phyloP scores from a whole-genome alignment of 2,113 vertebrate genomes.

The Phylloscopus whistleri region DNA sequence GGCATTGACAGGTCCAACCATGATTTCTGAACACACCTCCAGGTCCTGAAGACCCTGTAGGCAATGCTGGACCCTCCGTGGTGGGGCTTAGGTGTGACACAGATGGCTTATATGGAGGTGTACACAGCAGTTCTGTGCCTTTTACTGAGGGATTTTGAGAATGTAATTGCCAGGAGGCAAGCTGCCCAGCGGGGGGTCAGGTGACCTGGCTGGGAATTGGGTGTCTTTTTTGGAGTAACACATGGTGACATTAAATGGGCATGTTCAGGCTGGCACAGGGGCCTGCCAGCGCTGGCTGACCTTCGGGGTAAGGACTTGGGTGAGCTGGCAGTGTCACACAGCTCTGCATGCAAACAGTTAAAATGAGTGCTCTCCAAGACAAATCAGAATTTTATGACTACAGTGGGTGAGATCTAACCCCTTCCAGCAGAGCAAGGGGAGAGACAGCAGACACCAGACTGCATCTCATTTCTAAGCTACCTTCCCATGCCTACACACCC shows the following conservation, averaged over 20 bases:
- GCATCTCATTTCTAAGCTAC: background rate
- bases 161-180: fast-evolving
- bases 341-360: background rate
- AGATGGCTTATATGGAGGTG: background rate
- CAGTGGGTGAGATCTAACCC: background rate
- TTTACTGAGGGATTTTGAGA: background rate
- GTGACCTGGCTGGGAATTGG: background rate
- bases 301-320: background rate
- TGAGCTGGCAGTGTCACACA: background rate
- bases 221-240: background rate
- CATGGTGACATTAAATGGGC: background rate
- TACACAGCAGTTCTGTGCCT: fast-evolving
- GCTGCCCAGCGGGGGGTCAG: fast-evolving
- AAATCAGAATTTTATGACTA: background rate
- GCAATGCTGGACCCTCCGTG: background rate
- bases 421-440: background rate
- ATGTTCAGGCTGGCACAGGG: background rate
- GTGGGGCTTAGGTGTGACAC: background rate
- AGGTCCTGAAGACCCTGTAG: background rate
- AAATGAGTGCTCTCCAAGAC: background rate
- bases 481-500: background rate
- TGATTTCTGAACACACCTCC: fast-evolving
- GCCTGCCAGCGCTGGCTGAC: background rate
- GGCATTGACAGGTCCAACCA: background rate
- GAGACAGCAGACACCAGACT: background rate